Conservation (phyloP, 2,888 invertebrate genomes). For the Dryococelus australis region DNA sequence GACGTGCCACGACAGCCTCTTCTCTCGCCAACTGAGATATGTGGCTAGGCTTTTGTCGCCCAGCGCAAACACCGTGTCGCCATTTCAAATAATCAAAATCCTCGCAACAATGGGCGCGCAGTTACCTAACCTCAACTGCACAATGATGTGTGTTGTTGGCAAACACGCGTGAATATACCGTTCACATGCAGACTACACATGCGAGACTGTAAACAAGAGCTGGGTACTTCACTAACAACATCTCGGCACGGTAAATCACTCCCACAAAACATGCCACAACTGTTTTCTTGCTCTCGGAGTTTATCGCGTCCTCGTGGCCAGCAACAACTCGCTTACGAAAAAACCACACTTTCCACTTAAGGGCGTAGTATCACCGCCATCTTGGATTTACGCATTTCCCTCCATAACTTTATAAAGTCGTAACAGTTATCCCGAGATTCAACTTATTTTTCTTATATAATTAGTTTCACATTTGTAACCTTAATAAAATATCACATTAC, state of each 20-base stretch:
- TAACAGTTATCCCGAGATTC: too few species aligned
- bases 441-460: too few species aligned
- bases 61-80: neutral
- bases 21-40: neutral
- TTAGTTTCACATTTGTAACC: too few species aligned
- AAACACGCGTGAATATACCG: neutral
- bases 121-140: neutral
- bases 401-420: too few species aligned
- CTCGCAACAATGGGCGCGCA: neutral
- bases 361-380: too few species aligned
- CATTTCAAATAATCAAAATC: neutral
- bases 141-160: neutral
- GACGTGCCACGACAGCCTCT: neutral
- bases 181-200: neutral
- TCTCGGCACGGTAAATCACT: neutral
- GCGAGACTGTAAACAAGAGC: neutral
- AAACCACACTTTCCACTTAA: too few species aligned
- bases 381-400: too few species aligned
- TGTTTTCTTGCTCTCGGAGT: neutral
- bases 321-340: neutral
- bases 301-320: neutral
- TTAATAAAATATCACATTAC: too few species aligned
- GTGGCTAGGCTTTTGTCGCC: neutral
- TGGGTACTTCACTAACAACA: neutral
- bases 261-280: neutral